phyloP scores from a whole-genome alignment of 2,113 vertebrate species.

The Sapajus apella region DNA sequence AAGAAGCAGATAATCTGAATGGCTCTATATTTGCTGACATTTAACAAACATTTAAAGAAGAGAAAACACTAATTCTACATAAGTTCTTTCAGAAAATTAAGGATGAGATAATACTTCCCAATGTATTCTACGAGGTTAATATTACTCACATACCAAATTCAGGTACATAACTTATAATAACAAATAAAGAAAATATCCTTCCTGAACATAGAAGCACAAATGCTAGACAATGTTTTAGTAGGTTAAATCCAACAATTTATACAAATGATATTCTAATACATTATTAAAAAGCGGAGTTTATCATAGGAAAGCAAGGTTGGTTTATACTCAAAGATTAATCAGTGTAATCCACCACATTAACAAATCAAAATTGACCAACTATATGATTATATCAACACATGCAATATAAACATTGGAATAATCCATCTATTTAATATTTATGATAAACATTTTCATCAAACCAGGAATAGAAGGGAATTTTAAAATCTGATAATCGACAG shows the following conservation, averaged over 20 bases:
- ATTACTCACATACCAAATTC: not conserved
- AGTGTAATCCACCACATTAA: not conserved
- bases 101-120: not conserved
- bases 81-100: not conserved
- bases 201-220: not conserved
- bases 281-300: not conserved
- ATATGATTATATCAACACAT: not conserved
- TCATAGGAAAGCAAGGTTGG: not conserved
- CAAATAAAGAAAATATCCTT: not conserved
- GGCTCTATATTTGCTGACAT: not conserved
- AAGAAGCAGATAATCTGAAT: not conserved
- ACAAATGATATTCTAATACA: not conserved
- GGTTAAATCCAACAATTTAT: not conserved
- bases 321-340: not conserved
- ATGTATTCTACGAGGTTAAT: not conserved
- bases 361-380: not conserved
- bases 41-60: not conserved
- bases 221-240: not conserved
- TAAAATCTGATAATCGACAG: not conserved
- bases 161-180: not conserved
- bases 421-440: not conserved
- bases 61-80: not conserved
- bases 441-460: not conserved
- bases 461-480: not conserved
- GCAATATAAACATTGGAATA: not conserved